phyloP scores from a whole-genome alignment of 2,113 vertebrate genomes.

The Eidolon helvum region DNA sequence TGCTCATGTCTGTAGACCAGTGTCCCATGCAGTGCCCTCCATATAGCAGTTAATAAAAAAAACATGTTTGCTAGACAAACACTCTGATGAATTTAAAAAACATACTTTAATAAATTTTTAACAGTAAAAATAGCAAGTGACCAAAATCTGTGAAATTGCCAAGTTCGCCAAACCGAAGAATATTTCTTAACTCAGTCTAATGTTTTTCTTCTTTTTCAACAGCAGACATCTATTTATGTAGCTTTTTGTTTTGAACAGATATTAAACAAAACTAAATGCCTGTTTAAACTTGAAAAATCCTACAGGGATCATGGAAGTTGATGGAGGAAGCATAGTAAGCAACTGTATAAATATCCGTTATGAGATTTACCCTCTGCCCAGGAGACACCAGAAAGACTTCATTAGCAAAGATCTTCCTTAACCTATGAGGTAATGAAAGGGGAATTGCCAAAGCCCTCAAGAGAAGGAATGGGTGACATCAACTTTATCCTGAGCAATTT shows the following conservation, averaged over 20 bases:
- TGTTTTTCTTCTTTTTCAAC: not conserved
- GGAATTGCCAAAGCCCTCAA: slow-evolving; percentile 49
- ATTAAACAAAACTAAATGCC: slow-evolving; percentile 47
- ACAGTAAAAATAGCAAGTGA: not conserved
- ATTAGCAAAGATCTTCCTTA: slow-evolving; percentile 50
- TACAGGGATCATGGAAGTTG: slow-evolving; percentile 55
- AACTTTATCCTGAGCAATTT: slow-evolving; percentile 16
- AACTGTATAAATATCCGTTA: slow-evolving; percentile 59
- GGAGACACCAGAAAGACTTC: slow-evolving; percentile 41
- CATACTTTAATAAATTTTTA: not conserved
- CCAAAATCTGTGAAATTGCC: slow-evolving; percentile 11
- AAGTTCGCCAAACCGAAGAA: not conserved
- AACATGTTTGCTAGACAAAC: not conserved
- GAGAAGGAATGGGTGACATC: slow-evolving; percentile 31
- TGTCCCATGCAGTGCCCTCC: not conserved
- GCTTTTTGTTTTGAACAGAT: slow-evolving; percentile 38
- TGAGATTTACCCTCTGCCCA: slow-evolving; percentile 58
- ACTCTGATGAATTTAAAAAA: not conserved
- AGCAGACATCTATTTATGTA: slow-evolving; percentile 32
- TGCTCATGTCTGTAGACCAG: not conserved
- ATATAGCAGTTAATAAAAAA: not conserved
- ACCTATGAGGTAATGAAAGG: slow-evolving; percentile 58
- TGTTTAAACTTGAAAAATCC: slow-evolving; percentile 70
- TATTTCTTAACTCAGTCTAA: not conserved
- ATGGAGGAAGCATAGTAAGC: slow-evolving; percentile 49